Conservation (phyloP, 2,797 vertebrate species). For the Nyctibius grandis region DNA sequence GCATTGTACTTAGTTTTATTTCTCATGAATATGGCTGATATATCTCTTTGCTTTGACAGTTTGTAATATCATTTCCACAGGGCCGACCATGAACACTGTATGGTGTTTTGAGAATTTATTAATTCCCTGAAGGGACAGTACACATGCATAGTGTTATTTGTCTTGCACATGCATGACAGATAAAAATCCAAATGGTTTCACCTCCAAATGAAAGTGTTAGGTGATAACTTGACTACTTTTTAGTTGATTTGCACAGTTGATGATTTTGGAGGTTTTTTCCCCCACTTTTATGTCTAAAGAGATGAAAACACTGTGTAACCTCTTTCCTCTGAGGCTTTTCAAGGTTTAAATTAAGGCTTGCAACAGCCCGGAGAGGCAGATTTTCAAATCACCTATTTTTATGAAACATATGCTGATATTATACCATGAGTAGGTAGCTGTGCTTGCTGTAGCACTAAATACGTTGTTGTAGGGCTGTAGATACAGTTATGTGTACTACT, state of each 20-base stretch:
- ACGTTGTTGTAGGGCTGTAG: neutral
- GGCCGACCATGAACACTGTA: neutral
- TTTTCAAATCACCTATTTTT: neutral
- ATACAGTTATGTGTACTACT: neutral
- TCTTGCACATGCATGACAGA: neutral
- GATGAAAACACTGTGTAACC: neutral
- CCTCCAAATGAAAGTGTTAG: neutral
- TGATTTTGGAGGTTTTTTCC: fast-evolving
- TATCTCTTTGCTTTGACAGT: neutral
- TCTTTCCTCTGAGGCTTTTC: neutral
- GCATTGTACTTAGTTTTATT: neutral
- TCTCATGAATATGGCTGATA: neutral
- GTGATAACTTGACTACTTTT: neutral
- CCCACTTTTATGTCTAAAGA: neutral
- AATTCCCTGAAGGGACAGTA: neutral
- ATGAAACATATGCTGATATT: neutral
- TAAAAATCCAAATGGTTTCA: neutral
- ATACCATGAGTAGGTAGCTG: neutral
- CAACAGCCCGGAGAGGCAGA: neutral
- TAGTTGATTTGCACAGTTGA: neutral
- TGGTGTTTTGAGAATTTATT: neutral
- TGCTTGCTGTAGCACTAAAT: fast-evolving
- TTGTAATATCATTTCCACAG: neutral
- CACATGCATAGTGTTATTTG: neutral
- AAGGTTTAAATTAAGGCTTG: neutral